Evolutionary conservation across 2,797 vertebrate genomes (phyloP).

Genomic region (Anniella stebbinsi): DNA sequence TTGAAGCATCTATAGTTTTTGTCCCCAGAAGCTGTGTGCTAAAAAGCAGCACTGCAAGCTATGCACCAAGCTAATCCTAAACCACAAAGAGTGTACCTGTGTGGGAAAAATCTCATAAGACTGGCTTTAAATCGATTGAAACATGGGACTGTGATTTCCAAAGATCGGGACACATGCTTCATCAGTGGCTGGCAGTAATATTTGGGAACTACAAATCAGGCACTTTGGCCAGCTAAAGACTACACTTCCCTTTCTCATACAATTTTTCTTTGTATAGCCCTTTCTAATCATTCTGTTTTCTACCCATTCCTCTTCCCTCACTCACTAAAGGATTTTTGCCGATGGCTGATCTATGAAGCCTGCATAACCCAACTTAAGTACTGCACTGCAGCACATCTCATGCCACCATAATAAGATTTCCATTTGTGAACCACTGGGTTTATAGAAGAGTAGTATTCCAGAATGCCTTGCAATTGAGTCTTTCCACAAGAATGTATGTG

Average conservation of each 20-base stretch:
- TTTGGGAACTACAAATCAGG: not conserved
- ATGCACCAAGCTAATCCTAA: not conserved
- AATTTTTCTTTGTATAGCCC: not conserved
- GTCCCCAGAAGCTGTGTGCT: not conserved
- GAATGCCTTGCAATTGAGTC: not conserved
- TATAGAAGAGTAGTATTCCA: not conserved
- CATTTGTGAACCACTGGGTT: not conserved
- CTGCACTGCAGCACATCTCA: not conserved
- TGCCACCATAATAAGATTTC: not conserved
- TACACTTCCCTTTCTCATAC: not conserved
- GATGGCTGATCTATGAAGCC: not conserved
- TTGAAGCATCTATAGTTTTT: constrained; percentile 11
- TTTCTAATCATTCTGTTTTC: not conserved
- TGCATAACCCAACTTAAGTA: not conserved
- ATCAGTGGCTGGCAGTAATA: not conserved
- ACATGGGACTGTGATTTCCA: not conserved
- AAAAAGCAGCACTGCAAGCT: not conserved
- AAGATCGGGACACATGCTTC: not conserved
- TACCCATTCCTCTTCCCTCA: not conserved
- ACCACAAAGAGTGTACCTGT: not conserved
- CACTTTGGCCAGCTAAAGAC: not conserved
- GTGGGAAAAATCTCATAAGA: not conserved
- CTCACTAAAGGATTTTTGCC: not conserved
- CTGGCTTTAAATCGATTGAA: not conserved
- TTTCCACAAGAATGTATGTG: not conserved